Evolutionary conservation across 2,888 invertebrate species (phyloP).

Genomic region (Macaria liturata): DNA sequence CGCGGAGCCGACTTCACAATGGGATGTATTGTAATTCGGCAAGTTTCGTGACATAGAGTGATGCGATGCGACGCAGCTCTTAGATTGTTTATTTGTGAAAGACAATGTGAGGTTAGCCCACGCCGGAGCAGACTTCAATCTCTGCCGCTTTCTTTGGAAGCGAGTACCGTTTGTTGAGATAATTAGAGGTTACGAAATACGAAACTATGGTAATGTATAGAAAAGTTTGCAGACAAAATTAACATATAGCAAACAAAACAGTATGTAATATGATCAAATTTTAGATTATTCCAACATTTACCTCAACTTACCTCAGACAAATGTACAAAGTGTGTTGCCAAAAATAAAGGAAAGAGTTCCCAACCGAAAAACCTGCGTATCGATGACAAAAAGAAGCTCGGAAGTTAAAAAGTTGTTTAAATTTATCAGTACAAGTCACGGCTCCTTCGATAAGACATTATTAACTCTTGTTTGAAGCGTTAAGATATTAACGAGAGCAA

Average conservation of each 20-base stretch:
- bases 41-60: constrained; percentile 59
- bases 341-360: no score
- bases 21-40: constrained; percentile 53
- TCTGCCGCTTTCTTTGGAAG: constrained; percentile 4
- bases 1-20: constrained; percentile 65
- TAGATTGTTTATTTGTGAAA: constrained; percentile 30
- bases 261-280: no score
- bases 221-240: no score
- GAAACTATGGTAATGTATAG: no score
- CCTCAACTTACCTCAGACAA: no score
- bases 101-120: constrained; percentile 6
- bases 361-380: background rate
- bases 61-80: constrained; percentile 61
- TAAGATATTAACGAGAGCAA: constrained; percentile 18
- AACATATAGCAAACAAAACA: no score
- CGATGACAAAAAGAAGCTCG: constrained; percentile 1
- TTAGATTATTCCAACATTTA: no score
- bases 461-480: background rate
- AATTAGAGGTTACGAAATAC: no score
- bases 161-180: no score
- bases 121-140: constrained; percentile 1
- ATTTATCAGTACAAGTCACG: constrained; percentile 10
- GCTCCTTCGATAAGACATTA: constrained; percentile 7
- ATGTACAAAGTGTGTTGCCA: no score
- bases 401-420: constrained; percentile 8